These are phyloP conservation scores for Nephrotoma flavescens DNA, from an alignment of 2,888 invertebrate species.

Conservation along the genomic window DNA sequence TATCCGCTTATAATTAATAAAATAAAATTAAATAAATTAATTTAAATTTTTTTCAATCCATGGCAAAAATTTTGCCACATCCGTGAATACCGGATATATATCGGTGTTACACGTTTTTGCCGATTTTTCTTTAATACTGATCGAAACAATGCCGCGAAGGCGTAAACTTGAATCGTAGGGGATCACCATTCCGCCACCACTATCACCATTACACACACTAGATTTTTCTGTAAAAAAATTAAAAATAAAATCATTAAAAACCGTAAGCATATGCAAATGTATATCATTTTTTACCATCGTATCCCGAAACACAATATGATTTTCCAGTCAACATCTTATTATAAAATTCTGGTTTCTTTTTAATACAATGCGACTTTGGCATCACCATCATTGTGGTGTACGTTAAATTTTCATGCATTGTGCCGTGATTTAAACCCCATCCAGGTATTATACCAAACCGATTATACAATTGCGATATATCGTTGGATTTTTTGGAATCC, in stretches of 20 bases:
- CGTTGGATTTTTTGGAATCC: conserved; percentile 10
- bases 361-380: conserved; percentile 21
- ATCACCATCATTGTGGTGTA: conserved; percentile 23
- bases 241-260: too few relatives aligned
- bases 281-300: conserved; percentile 8
- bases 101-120: conserved; percentile 30
- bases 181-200: conserved; percentile 36
- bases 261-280: too few relatives aligned
- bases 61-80: conserved; percentile 23
- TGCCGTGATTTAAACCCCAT: conserved; percentile 25
- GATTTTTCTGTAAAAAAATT: conserved; percentile 14
- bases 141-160: conserved; percentile 13
- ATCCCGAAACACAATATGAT: conserved; percentile 13
- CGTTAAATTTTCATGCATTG: conserved; percentile 16
- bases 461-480: neutral
- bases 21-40: neutral
- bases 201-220: conserved; percentile 38
- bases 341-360: conserved; percentile 12
- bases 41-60: conserved; percentile 19
- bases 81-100: conserved; percentile 35
- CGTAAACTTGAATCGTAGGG: conserved; percentile 6
- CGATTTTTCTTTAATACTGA: conserved; percentile 14
- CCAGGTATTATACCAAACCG: conserved; percentile 16
- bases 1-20: neutral
- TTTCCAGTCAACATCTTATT: conserved; percentile 7